Percentiles rank a stretch among this genome's conserved stretches.
Evolutionary conservation across 1,140 invertebrate species (phyloP).

Genomic region (Heliconius hewitsoni): DNA sequence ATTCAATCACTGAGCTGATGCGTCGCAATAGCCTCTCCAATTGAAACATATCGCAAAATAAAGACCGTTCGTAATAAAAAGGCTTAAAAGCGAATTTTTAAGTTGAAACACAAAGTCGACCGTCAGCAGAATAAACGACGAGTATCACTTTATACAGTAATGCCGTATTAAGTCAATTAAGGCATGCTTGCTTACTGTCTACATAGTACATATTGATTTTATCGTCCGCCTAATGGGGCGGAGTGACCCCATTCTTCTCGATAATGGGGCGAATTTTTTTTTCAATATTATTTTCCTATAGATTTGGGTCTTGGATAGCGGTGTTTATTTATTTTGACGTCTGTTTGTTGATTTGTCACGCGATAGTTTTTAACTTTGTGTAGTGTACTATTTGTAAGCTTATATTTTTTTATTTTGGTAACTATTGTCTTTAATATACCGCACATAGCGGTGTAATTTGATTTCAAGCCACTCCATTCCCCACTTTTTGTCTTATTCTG

Average conservation of each 20-base stretch:
- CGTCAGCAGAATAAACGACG: constrained; percentile 25
- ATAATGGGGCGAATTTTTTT: background rate
- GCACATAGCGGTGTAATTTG: no score
- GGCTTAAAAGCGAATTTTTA: constrained; percentile 5
- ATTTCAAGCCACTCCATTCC: no score
- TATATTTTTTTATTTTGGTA: no score
- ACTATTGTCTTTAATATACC: no score
- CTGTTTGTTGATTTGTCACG: no score
- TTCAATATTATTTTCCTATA: background rate
- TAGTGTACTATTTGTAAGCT: no score
- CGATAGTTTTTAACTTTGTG: no score
- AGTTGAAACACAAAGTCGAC: constrained; percentile 15
- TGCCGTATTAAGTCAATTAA: constrained; percentile 43
- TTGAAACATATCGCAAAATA: background rate
- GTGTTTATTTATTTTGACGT: background rate
- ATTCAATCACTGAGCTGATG: no score
- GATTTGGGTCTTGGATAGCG: background rate
- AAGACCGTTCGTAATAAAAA: background rate
- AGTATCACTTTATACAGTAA: constrained; percentile 38
- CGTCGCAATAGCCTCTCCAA: background rate
- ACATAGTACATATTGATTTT: constrained; percentile 53
- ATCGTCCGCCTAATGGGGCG: constrained; percentile 48
- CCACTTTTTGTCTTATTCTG: no score
- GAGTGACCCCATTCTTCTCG: constrained; percentile 44
- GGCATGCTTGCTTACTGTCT: constrained; percentile 35